Percentiles rank a stretch among this genome's conserved stretches.
These are phyloP conservation scores for Scaptomyza flava DNA, from an alignment of 2,888 invertebrate species.

Conservation along the genomic window DNA sequence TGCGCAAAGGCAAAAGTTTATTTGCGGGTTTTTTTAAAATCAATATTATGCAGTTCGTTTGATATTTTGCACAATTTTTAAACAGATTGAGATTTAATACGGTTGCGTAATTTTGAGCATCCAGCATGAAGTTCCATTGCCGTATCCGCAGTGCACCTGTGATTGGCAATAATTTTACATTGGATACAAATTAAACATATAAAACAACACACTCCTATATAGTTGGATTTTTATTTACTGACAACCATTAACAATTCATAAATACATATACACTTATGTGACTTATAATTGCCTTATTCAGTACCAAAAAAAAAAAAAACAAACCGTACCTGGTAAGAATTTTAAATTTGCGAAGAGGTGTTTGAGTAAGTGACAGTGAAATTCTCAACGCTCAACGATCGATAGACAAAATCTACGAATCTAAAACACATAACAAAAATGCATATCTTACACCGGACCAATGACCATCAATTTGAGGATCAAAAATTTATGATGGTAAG, in stretches of 20 bases:
- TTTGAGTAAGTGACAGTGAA: conserved; percentile 35
- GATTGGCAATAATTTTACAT: conserved; percentile 35
- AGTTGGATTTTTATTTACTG: conserved; percentile 17
- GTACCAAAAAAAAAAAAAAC: conserved; percentile 69
- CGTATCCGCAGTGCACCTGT: conserved; percentile 27
- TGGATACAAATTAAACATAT: conserved; percentile 32
- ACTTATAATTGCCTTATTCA: conserved; percentile 72
- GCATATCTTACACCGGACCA: conserved; percentile 84
- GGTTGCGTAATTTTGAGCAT: conserved; percentile 24
- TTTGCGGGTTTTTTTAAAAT: conserved; percentile 75
- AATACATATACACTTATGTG: conserved; percentile 22
- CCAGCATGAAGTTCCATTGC: conserved; percentile 22
- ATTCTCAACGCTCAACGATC: conserved; percentile 13
- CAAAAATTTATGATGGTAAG: conserved; percentile 85
- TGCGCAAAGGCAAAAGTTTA: conserved; percentile 82
- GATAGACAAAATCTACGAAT: conserved; percentile 11
- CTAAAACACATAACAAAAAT: conserved; percentile 53
- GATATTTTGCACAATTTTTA: conserved; percentile 45
- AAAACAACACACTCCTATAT: conserved; percentile 8
- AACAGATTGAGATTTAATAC: conserved; percentile 26
- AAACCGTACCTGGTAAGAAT: conserved; percentile 66
- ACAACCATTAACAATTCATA: conserved; percentile 19
- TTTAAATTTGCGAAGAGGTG: conserved; percentile 35
- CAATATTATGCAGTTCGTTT: conserved; percentile 50
- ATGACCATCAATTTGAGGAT: conserved; percentile 84